Evolutionary conservation across 2,888 invertebrate genomes (phyloP), one percentile per base, ranked within the genome.

Genomic region (Macrostomum cliftonense): DNA sequence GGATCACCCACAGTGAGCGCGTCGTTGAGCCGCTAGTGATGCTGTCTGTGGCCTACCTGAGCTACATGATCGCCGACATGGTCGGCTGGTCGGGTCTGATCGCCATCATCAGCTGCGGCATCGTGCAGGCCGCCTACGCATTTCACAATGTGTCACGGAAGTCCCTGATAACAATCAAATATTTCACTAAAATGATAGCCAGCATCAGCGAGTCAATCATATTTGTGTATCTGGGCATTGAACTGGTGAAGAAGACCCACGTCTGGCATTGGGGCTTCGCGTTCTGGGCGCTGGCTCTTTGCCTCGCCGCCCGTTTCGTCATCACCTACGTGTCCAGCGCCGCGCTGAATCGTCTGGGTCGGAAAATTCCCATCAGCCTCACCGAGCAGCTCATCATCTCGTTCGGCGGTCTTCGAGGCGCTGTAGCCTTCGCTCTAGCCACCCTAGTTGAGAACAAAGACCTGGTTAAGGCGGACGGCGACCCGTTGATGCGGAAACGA

Each of bases 51-150:
- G 75, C 76, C 13, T 77, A 76, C 56, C 58, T 74, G 21, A 64
- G 75, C 1, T 76, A 75, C 56, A 61, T 77, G 12, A 57, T 68
- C 38, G 73, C 75, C 1, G 76, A 77, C 58, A 58, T 77, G 56
- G 71, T 77, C 56, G 73, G 75, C 51, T 75, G 74, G 57, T 76
- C 76, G 7, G 76, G 76, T 39, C 75, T 76, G 52, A 75, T 76
- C 61, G 73, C 74, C 53, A 68, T 75, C 17, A 75, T 76, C 42
- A 71, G 68, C 13, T 76, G 75, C 61, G 76, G 75, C 1, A 59
- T 76, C 21, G 63, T 74, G 14, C 76, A 77, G 61, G 71, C 73
- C 7, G 74, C 75, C 46, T 77, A 75, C 57, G 71, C 75, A n/a
- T 70, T 73, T 54, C 64, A 69, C 52, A 77, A 76, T 58, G 70